phyloP scores from a whole-genome alignment of 2,113 vertebrate species.

The Catharus fuscescens region DNA sequence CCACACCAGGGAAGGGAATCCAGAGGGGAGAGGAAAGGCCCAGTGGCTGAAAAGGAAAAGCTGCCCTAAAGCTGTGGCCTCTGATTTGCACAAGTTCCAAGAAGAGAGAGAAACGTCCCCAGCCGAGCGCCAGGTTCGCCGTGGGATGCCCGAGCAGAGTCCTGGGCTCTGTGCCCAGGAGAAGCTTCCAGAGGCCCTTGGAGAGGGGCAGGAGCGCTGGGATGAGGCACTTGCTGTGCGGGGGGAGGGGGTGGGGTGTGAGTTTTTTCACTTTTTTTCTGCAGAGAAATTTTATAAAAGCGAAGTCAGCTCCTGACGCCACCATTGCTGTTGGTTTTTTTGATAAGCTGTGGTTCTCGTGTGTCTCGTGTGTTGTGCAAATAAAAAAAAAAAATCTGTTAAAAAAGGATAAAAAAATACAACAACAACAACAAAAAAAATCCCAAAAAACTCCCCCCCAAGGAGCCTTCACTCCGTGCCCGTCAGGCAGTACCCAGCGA shows the following conservation, averaged over 20 bases:
- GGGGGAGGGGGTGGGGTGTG: not conserved
- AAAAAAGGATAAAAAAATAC: not conserved
- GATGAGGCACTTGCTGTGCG: constrained; percentile 57
- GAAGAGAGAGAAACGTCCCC: not conserved
- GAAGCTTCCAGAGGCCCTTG: not conserved
- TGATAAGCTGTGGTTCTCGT: constrained; percentile 67
- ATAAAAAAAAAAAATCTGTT: constrained; percentile 9
- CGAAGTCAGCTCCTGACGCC: constrained; percentile 58
- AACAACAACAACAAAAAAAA: not conserved
- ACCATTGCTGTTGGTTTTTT: constrained; percentile 48
- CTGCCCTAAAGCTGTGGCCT: constrained; percentile 9
- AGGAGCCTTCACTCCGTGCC: constrained; percentile 70
- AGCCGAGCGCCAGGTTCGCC: not conserved
- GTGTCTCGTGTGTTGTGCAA: constrained; percentile 71
- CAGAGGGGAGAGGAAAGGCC: not conserved
- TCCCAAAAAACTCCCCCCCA: not conserved
- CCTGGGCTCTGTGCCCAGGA: not conserved
- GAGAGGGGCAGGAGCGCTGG: constrained; percentile 14
- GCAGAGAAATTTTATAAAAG: constrained; percentile 67
- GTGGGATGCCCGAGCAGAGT: not conserved
- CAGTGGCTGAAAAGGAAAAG: not conserved
- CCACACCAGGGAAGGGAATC: not conserved
- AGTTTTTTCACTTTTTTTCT: constrained; percentile 48
- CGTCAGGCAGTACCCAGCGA: constrained; percentile 75
- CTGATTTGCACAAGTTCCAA: constrained; percentile 34